These are phyloP conservation scores for Pollenia angustigena DNA, from an alignment of 2,888 invertebrate species.

Conservation along the genomic window DNA sequence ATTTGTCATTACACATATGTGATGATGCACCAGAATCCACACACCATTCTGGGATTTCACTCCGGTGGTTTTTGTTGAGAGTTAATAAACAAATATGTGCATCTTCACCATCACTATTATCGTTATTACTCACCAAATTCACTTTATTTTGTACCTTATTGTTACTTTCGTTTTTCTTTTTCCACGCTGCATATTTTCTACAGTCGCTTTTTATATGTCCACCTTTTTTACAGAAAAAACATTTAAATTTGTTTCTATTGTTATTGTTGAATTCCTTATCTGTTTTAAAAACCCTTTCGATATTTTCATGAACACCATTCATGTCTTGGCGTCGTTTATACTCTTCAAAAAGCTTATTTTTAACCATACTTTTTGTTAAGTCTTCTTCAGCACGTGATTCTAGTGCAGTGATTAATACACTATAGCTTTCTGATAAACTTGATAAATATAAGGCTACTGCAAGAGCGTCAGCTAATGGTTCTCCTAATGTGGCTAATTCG, in stretches of 20 bases:
- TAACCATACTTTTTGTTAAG: neutral
- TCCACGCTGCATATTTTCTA: neutral
- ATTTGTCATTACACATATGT: neutral
- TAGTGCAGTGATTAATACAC: neutral
- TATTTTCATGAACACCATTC: neutral
- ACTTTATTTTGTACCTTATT: neutral
- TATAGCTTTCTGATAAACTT: slow-evolving; percentile 1
- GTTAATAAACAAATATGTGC: neutral
- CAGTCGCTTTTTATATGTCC: neutral
- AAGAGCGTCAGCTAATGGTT: neutral
- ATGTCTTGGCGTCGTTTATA: neutral
- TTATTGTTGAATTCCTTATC: neutral
- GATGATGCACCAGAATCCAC: neutral
- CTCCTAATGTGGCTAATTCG: neutral
- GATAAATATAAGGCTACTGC: neutral
- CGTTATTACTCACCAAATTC: neutral
- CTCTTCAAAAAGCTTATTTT: neutral
- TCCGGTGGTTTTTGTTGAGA: neutral
- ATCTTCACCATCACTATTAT: neutral
- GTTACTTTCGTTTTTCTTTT: neutral
- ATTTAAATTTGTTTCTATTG: neutral
- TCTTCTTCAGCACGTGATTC: slow-evolving; percentile 1
- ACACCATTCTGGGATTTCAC: neutral
- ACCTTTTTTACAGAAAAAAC: neutral
- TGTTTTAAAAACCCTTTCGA: neutral